Evolutionary conservation across 2,113 vertebrate genomes (phyloP).

Genomic region (Petaurus breviceps): DNA sequence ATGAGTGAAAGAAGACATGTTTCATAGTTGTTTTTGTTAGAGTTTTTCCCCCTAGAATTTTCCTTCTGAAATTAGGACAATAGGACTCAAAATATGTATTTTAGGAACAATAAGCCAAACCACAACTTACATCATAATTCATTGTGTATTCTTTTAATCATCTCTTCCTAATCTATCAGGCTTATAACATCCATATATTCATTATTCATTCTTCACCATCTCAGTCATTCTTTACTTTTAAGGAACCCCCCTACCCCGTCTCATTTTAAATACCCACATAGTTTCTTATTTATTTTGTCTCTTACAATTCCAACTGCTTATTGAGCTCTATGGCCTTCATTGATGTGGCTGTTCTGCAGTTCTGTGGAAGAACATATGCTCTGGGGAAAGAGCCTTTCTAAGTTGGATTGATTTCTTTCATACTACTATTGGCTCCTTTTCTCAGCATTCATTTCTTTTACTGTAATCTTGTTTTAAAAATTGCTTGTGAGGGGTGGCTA

Average conservation of each 20-base stretch:
- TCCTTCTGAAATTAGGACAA: conserved; percentile 20
- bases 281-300: background rate
- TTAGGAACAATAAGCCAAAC: background rate
- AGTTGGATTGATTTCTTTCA: conserved; percentile 14
- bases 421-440: conserved; percentile 9
- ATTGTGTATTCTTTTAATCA: conserved; percentile 25
- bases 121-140: background rate
- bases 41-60: background rate
- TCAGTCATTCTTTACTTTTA: background rate
- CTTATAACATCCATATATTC: background rate
- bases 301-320: background rate
- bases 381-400: conserved; percentile 2
- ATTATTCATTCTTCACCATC: background rate
- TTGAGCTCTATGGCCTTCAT: background rate
- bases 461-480: conserved; percentile 16
- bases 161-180: background rate
- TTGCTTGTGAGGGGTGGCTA: no score
- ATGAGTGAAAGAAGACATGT: background rate
- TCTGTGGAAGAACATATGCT: background rate
- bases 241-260: background rate
- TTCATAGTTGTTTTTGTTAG: background rate
- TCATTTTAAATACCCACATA: conserved; percentile 9
- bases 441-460: conserved; percentile 25
- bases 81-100: conserved; percentile 24
- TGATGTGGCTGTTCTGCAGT: background rate